Percentiles rank a stretch among this genome's conserved stretches.
phyloP scores from a whole-genome alignment of 2,797 vertebrate genomes.

The Arnoldichthys spilopterus region DNA sequence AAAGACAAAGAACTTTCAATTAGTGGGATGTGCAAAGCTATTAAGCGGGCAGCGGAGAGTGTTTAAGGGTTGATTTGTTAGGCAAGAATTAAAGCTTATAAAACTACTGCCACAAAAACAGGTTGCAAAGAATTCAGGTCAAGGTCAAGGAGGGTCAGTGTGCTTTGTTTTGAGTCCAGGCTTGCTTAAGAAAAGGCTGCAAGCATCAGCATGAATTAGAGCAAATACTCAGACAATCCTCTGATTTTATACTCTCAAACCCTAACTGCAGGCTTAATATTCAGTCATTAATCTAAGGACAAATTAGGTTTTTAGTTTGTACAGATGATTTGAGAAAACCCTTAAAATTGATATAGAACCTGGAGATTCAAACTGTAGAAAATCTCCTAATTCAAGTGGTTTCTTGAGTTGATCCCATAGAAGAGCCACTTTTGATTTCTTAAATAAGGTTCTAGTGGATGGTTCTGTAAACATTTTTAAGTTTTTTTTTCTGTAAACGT shows the following conservation, averaged over 20 bases:
- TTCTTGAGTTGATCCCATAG: no score
- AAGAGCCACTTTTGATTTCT: no score
- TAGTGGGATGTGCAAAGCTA: slow-evolving; percentile 31
- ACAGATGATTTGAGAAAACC: no score
- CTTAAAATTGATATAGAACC: no score
- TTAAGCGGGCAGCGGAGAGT: slow-evolving; percentile 16
- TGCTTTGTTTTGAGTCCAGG: slow-evolving; percentile 23
- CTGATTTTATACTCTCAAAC: neutral
- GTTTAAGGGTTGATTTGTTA: slow-evolving; percentile 25
- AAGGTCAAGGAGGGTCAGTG: neutral
- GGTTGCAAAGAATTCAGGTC: slow-evolving; percentile 7
- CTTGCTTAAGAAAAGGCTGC: slow-evolving; percentile 6
- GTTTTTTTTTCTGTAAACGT: no score
- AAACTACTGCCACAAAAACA: slow-evolving; percentile 21
- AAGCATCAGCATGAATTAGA: neutral
- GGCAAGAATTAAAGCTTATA: slow-evolving; percentile 29
- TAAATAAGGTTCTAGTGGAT: no score
- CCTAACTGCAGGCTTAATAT: neutral
- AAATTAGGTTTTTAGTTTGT: no score
- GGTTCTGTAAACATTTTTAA: no score
- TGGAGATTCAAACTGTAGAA: no score
- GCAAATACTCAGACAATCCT: neutral
- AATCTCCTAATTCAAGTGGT: no score
- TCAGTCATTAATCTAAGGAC: neutral
- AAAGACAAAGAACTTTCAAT: slow-evolving; percentile 34